phyloP scores from a whole-genome alignment of 1,140 invertebrate species.

The Stegodyphus mimosarum region DNA sequence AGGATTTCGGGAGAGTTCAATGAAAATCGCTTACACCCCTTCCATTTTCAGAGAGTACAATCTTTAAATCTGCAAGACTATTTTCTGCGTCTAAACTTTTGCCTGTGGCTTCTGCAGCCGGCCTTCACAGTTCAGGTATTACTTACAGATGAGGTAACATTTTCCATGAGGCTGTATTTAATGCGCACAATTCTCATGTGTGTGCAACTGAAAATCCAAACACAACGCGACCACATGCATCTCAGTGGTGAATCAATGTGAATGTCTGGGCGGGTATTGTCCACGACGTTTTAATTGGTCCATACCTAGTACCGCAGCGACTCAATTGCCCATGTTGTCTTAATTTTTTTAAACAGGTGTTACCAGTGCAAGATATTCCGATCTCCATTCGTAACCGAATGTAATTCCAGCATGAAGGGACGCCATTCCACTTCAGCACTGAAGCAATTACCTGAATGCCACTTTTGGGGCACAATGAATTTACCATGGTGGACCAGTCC shows the following conservation, averaged over 20 bases:
- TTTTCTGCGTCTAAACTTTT: not conserved
- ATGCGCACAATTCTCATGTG: not conserved
- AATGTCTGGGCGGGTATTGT: not conserved
- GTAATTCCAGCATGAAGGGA: too few relatives aligned
- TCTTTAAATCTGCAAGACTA: not conserved
- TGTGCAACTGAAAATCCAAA: not conserved
- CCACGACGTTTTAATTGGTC: not conserved
- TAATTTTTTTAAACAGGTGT: not conserved
- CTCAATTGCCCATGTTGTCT: not conserved
- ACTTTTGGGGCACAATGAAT: too few relatives aligned
- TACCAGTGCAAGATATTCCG: too few relatives aligned
- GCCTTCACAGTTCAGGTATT: not conserved
- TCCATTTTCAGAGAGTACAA: not conserved
- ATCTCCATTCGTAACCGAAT: too few relatives aligned
- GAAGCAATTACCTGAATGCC: too few relatives aligned
- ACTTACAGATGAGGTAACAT: not conserved
- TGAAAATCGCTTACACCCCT: not conserved
- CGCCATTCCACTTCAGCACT: too few relatives aligned
- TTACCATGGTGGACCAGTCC: too few relatives aligned
- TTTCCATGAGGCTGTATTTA: not conserved
- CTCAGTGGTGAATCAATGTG: not conserved
- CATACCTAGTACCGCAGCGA: not conserved
- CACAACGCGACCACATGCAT: not conserved
- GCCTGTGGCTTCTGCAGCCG: not conserved
- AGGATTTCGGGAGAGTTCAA: not conserved